Base-by-base conservation (phyloP, 2,888 invertebrate genomes). In the Xanthia togata region DNA sequence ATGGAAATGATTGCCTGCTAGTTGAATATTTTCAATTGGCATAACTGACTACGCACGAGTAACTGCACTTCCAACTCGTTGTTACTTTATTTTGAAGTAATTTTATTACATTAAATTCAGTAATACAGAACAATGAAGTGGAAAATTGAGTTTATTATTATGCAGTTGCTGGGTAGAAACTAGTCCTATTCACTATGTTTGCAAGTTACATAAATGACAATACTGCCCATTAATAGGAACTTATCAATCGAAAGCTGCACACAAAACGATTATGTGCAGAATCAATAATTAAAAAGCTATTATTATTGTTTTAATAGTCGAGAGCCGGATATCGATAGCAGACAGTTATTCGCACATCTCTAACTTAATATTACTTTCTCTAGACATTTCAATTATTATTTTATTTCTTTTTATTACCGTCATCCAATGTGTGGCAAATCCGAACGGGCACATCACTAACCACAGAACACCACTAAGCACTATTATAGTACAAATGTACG, bases 381-480 rank as follows among this genome's bases (percentile, higher is more conserved):
- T 35, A 55, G 57, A 59, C 70, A 74, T 78, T 79, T 55, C 70
- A 73, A 68, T 47, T 20, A 47, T 69, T 26, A 53, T 35, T 67
- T 26, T 60, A 50, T 71, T 63, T 62, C 35, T 72, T 73, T 71
- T 65, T 44, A 68, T 76, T 84, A 87, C 87, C 85, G 50, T 72
- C 62, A 65, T 78, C 60, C 78, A 72, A 75, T 79, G 69, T 79
- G 70, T 65, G 70, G 70, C 14, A 81, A 87, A 87, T 87, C 88
- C 87, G 71, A 73, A 41, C 47, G 26, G 64, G 78, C 83, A 88
- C 87, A 81, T 70, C 83, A 88, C 88, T 67, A 73, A 70, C n/a
- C 83, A 87, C 87, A 81, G 75, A 84, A 85, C 86, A 85, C 78
- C 87, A 88, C 86, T 81, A 78, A 84, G 75, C 88, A 87, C 87